phyloP scores from a whole-genome alignment of 1,140 invertebrate species.

The Asbolus verrucosus region DNA sequence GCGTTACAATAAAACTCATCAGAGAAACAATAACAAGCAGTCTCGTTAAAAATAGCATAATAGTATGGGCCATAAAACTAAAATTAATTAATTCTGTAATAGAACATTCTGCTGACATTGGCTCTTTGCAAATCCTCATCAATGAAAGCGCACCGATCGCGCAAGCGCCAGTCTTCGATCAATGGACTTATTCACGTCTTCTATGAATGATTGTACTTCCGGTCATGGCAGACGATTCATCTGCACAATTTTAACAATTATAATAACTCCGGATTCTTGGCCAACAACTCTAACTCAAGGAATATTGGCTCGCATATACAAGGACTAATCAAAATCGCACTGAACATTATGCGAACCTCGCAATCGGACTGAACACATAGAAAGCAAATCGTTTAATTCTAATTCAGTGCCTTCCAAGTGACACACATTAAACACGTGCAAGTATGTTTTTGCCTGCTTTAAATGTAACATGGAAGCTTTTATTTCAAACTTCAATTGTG shows the following conservation, averaged over 20 bases:
- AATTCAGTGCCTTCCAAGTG: not conserved
- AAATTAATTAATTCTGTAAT: constrained; percentile 41
- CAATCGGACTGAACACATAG: constrained; percentile 1
- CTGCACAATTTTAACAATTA: constrained; percentile 41
- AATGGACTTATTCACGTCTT: constrained; percentile 46
- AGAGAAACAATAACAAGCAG: constrained; percentile 43
- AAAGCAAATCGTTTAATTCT: not conserved
- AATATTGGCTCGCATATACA: not conserved
- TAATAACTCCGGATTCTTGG: constrained; percentile 11
- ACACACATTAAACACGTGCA: not conserved
- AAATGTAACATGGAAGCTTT: not conserved
- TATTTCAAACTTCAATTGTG: too few species aligned
- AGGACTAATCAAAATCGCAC: not conserved
- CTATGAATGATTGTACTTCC: constrained; percentile 44
- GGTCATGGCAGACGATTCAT: constrained; percentile 25
- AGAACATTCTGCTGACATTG: constrained; percentile 39
- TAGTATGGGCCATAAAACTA: constrained; percentile 36
- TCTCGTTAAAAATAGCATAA: constrained; percentile 40
- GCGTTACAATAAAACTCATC: constrained; percentile 41
- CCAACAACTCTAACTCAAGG: not conserved
- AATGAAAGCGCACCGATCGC: constrained; percentile 17
- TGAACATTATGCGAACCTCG: not conserved
- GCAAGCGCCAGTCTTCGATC: constrained; percentile 43
- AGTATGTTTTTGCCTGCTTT: not conserved
- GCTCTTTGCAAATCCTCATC: constrained; percentile 40